Evolutionary conservation across 2,113 vertebrate species (phyloP).

Genomic region (Budorcas taxicolor): DNA sequence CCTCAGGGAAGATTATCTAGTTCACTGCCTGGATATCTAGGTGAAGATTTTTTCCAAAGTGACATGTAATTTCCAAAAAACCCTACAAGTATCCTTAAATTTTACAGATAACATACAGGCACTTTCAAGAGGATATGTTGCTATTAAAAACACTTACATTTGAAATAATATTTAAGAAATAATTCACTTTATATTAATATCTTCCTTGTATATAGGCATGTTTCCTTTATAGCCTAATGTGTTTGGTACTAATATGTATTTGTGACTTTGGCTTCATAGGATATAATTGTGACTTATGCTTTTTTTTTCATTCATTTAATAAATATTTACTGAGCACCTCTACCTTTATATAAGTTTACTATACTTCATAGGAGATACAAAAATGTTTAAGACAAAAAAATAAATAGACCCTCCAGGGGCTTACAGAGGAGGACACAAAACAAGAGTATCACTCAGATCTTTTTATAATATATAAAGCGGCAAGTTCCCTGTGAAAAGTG

Average conservation of each 20-base stretch:
- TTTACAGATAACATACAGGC: background rate
- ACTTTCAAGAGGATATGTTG: background rate
- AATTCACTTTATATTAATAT: background rate
- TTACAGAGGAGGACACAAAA: background rate
- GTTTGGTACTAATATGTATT: background rate
- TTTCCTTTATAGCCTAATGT: background rate
- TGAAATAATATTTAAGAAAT: background rate
- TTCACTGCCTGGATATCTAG: background rate
- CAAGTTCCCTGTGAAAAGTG: background rate
- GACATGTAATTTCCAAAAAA: constrained; percentile 5
- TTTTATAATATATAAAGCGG: background rate
- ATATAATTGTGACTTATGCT: background rate
- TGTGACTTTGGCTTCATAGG: background rate
- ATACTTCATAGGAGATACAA: background rate
- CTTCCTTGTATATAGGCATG: background rate
- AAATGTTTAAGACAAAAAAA: background rate
- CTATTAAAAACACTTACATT: background rate
- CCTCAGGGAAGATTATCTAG: background rate
- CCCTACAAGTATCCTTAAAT: background rate
- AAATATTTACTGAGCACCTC: background rate
- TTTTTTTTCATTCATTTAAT: background rate
- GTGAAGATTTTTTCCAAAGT: constrained; percentile 13
- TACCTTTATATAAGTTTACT: background rate
- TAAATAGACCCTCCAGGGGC: background rate
- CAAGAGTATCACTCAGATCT: background rate